Conservation (phyloP, 2,888 invertebrate species). For the Callimorpha dominula region DNA sequence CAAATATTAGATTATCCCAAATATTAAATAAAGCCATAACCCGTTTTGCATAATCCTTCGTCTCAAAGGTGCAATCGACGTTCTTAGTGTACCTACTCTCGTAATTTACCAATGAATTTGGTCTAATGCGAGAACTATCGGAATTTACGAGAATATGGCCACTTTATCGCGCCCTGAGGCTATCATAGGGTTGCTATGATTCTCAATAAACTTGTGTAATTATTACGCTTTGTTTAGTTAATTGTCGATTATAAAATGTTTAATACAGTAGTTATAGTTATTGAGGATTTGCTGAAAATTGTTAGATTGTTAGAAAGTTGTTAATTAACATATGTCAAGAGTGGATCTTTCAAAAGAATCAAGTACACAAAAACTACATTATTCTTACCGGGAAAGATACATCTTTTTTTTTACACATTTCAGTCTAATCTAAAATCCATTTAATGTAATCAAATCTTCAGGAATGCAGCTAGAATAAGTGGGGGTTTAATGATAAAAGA, state of each 20-base stretch:
- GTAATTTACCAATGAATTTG: constrained; percentile 53
- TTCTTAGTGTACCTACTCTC: constrained; percentile 38
- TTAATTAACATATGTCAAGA: too few species aligned
- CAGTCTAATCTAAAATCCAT: too few species aligned
- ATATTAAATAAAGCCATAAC: constrained; percentile 8
- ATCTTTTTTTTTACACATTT: too few species aligned
- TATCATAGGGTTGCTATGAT: constrained; percentile 38
- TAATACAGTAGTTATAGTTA: too few species aligned
- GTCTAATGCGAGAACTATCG: constrained; percentile 51
- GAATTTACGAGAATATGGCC: constrained; percentile 36
- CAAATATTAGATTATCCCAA: neutral
- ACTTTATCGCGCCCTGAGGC: constrained; percentile 47
- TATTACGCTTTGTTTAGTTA: constrained; percentile 32
- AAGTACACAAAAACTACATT: too few species aligned
- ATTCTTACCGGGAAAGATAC: too few species aligned
- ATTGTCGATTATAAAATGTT: neutral
- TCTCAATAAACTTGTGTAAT: constrained; percentile 32
- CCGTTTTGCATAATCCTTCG: constrained; percentile 28
- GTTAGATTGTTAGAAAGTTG: too few species aligned
- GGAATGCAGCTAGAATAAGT: too few species aligned
- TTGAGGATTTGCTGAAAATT: too few species aligned
- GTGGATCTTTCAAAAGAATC: too few species aligned
- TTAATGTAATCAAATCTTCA: too few species aligned
- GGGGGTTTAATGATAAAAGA: too few species aligned
- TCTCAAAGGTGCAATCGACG: constrained; percentile 51